Conservation (phyloP, 2,888 invertebrate genomes). For the Allacma fusca region DNA sequence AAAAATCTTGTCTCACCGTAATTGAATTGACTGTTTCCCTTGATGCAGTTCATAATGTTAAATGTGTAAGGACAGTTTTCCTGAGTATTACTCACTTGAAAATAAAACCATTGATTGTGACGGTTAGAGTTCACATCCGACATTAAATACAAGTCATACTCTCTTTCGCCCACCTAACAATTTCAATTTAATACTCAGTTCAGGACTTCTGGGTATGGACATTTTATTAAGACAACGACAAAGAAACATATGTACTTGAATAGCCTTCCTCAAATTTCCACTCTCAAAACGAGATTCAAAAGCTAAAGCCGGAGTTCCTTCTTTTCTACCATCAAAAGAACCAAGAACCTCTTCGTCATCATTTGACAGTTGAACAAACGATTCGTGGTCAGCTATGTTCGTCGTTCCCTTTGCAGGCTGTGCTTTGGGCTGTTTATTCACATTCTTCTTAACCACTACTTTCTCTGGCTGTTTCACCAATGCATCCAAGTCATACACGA, state of each 20-base stretch:
- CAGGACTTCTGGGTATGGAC: no score
- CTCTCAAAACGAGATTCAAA: conserved; percentile 89
- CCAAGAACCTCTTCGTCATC: conserved; percentile 68
- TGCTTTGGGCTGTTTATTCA: conserved; percentile 32
- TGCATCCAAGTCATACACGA: conserved; percentile 76
- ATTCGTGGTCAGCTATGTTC: not conserved
- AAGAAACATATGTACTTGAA: conserved; percentile 70
- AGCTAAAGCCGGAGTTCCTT: conserved; percentile 64
- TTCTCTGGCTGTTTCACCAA: conserved; percentile 62
- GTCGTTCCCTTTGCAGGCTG: conserved; percentile 6
- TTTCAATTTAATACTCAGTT: not conserved
- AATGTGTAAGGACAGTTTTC: conserved; percentile 77
- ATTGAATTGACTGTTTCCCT: conserved; percentile 85
- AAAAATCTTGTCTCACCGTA: conserved; percentile 72
- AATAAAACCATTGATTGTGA: conserved; percentile 91
- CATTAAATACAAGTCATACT: conserved; percentile 83
- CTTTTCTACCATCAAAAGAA: conserved; percentile 63
- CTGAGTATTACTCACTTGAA: conserved; percentile 81
- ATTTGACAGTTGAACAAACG: conserved; percentile 64
- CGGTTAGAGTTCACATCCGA: conserved; percentile 82
- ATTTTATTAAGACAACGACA: no score
- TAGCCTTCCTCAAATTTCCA: conserved; percentile 82
- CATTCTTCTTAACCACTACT: conserved; percentile 37
- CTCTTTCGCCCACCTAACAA: conserved; percentile 68
- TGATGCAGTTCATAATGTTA: conserved; percentile 88